Conservation (phyloP, 2,888 invertebrate species). For the Nemotelus nigrinus region DNA sequence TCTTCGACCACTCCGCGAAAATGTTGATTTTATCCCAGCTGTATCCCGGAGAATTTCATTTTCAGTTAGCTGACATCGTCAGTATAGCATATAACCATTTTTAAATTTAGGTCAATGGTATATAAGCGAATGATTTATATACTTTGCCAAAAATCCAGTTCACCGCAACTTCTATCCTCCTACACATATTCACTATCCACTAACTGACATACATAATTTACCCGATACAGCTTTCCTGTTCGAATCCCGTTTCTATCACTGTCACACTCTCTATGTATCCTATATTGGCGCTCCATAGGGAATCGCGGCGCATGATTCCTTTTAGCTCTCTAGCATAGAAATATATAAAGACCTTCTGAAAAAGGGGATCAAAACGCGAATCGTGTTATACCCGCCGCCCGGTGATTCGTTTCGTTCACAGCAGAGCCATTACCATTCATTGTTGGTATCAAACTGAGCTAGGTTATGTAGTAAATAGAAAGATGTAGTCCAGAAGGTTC, state of each 20-base stretch:
- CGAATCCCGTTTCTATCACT: constrained; percentile 18
- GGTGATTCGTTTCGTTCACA: neutral
- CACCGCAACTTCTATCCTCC: too few relatives aligned
- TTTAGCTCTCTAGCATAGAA: too few relatives aligned
- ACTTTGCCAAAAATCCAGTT: too few relatives aligned
- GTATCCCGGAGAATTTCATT: constrained; percentile 27
- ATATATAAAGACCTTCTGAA: neutral
- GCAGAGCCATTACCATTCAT: constrained; percentile 22
- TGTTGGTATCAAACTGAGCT: neutral
- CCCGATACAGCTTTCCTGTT: neutral
- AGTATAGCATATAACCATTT: neutral
- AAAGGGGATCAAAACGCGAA: constrained; percentile 20
- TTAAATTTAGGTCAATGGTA: constrained; percentile 11
- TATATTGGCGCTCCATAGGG: neutral
- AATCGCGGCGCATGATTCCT: constrained; percentile 10
- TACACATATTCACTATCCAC: neutral
- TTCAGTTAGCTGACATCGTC: constrained; percentile 18
- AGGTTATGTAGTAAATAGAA: constrained; percentile 30
- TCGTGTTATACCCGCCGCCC: constrained; percentile 14
- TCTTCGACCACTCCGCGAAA: too few relatives aligned
- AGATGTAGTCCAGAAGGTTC: neutral
- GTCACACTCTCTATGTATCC: constrained; percentile 1
- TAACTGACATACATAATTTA: constrained; percentile 6
- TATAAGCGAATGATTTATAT: neutral
- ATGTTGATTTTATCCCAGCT: neutral